These are phyloP conservation scores for Limnephilus auricula DNA, from an alignment of 2,888 invertebrate genomes.

Conservation along the genomic window DNA sequence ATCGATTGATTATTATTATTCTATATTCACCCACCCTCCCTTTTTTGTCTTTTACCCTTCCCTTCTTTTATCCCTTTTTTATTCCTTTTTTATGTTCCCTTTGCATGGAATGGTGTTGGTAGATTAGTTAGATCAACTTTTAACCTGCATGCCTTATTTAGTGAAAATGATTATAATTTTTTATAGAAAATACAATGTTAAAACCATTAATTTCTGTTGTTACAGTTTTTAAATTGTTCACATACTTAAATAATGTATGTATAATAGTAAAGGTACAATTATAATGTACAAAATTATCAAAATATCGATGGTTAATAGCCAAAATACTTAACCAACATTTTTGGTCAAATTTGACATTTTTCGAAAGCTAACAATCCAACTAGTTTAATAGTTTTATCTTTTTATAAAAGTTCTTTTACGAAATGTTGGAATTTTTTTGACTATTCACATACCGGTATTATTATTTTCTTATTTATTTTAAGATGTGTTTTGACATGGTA, in stretches of 20 bases:
- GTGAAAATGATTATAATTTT: background rate
- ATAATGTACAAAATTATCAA: background rate
- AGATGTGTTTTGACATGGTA: background rate
- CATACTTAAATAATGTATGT: background rate
- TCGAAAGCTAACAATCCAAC: no score
- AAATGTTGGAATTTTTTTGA: background rate
- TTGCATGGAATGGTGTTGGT: slow-evolving; percentile 51
- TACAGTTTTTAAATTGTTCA: background rate
- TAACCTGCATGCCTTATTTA: slow-evolving; percentile 36
- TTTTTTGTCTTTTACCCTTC: slow-evolving; percentile 39
- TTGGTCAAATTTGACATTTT: background rate
- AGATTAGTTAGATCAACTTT: slow-evolving; percentile 37
- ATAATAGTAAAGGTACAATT: background rate
- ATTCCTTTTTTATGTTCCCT: slow-evolving; percentile 43
- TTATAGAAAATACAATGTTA: background rate
- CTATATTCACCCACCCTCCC: slow-evolving; percentile 31
- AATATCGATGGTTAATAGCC: background rate
- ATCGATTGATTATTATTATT: slow-evolving; percentile 62
- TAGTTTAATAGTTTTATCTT: no score
- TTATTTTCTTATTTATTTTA: background rate
- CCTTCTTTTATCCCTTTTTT: slow-evolving; percentile 47
- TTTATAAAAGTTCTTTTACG: no score
- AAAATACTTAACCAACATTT: background rate
- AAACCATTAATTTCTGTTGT: background rate
- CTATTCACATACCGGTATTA: background rate